Conservation (phyloP, 1,140 invertebrate genomes). For the Drosophila elegans region DNA sequence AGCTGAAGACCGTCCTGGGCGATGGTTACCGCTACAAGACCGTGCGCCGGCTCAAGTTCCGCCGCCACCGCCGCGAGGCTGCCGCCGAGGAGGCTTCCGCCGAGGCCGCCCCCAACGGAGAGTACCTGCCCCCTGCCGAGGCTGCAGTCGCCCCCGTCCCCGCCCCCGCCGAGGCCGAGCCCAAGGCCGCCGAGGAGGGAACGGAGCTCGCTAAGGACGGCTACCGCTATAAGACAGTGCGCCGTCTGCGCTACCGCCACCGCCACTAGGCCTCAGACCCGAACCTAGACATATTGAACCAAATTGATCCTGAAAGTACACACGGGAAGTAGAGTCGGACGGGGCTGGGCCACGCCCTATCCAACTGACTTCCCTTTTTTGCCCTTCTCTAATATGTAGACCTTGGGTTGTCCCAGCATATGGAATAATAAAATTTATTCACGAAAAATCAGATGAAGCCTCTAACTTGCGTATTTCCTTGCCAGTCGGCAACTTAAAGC, state of each 20-base stretch:
- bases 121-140: slow-evolving; percentile 73
- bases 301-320: slow-evolving; percentile 80
- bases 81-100: slow-evolving; percentile 57
- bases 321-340: not conserved
- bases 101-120: slow-evolving; percentile 48
- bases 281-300: slow-evolving; percentile 65
- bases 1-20: not conserved
- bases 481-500: not conserved
- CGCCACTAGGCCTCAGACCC: slow-evolving; percentile 61
- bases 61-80: slow-evolving; percentile 65
- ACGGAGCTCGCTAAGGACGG: slow-evolving; percentile 76
- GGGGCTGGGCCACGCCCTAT: not conserved
- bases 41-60: slow-evolving; percentile 60
- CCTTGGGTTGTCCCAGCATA: slow-evolving; percentile 49
- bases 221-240: slow-evolving; percentile 81
- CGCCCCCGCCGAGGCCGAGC: slow-evolving; percentile 21
- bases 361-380: slow-evolving; percentile 5
- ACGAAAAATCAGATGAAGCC: slow-evolving; percentile 38
- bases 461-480: not conserved
- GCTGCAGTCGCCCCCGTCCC: slow-evolving; percentile 2
- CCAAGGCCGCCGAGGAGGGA: slow-evolving; percentile 55
- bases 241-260: slow-evolving; percentile 73
- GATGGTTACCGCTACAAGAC: slow-evolving; percentile 72
- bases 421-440: slow-evolving; percentile 80
- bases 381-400: slow-evolving; percentile 25